Evolutionary conservation across 1,140 invertebrate species (phyloP), one percentile per base, ranked within the genome.

Genomic region (Cyclargus thomasi): DNA sequence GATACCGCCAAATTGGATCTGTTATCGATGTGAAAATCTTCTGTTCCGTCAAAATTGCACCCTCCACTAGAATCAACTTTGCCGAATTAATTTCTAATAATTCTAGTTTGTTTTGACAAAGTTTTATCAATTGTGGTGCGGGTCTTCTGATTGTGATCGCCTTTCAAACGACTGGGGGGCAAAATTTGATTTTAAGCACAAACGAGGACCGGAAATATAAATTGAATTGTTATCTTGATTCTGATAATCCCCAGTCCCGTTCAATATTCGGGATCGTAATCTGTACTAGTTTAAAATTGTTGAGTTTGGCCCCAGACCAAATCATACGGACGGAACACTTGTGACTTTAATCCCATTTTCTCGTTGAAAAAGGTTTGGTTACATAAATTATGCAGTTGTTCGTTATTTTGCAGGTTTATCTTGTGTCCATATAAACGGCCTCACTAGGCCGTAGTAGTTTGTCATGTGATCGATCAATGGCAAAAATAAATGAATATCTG

Each of bases 221-320:
- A 88, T 88, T 85, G 84, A 88, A 86, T 85, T 84, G 79, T 85
- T 86, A 88, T 88, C 85, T 79, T 70, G 76, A 82, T 84, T 79
- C 64, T 81, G 78, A 80, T 79, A 76, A 71, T 59, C 53, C 8
- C n/a, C 14, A 35, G 35, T 16, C 64, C 53, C 53, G 20, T n/a
- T 65, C 39, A 47, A 65, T 65, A 65, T 65, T 29, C 53, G 22
- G 64, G 53, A 65, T 29, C 21, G n/a, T 55, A 55, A 65, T 65
- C 53, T 65, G 3, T 20, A n/a, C 17, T 20, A 55, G 55, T 59
- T 59, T 59, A 55, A 55, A 55, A 55, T 20, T 8, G 55, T 18
- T 10, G 21, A 59, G 55, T 59, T 59, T 14, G 6, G 18, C 17
- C 17, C 10, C 2, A 21, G 18, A 59, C 21, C 55, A 55, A 55